These are phyloP conservation scores for Torymus auratus DNA, from an alignment of 2,888 invertebrate genomes.

Conservation along the genomic window DNA sequence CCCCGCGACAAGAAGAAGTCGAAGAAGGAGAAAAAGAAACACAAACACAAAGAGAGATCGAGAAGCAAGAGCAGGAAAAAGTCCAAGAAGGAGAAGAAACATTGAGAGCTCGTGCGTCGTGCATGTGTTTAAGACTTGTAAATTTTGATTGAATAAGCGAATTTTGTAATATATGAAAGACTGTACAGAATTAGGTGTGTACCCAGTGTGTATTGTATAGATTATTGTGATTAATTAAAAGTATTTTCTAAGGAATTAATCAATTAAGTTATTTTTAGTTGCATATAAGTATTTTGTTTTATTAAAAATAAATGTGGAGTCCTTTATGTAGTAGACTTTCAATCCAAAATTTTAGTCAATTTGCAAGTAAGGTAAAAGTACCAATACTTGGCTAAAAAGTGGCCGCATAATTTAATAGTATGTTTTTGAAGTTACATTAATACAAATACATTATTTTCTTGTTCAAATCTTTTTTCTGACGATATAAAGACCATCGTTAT, in stretches of 20 bases:
- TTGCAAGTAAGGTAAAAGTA: no score
- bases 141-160: not conserved
- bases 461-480: no score
- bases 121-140: not conserved
- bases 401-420: no score
- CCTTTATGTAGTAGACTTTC: no score
- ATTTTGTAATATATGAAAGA: constrained; percentile 3
- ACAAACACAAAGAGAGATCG: constrained; percentile 70
- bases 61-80: constrained; percentile 68
- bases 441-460: no score
- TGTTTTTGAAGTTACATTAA: no score
- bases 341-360: no score
- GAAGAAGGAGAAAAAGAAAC: constrained; percentile 73
- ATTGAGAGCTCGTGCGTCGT: not conserved
- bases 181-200: not conserved
- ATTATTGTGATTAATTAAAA: no score
- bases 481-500: no score
- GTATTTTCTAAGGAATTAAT: not conserved
- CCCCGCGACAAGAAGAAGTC: constrained; percentile 65
- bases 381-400: no score
- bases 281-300: not conserved
- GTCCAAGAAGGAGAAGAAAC: constrained; percentile 68
- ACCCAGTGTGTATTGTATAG: no score
- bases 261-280: constrained; percentile 19
- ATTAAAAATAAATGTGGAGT: no score